phyloP scores from a whole-genome alignment of 2,888 invertebrate genomes.

The Branchipolynoe longqiensis region DNA sequence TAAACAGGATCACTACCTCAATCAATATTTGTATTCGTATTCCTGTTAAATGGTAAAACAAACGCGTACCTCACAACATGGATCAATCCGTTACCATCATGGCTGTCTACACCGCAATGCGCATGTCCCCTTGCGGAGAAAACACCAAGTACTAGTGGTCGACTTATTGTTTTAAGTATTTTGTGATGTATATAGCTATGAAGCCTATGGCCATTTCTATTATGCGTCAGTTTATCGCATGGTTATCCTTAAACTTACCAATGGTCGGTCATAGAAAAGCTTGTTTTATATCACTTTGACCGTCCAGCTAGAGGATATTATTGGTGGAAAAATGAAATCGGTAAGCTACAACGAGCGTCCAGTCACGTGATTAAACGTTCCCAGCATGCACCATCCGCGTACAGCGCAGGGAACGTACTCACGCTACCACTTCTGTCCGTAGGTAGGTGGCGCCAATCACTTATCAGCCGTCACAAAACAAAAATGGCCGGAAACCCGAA shows the following conservation, averaged over 20 bases:
- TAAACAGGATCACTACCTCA: too few relatives aligned
- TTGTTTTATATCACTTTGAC: background rate
- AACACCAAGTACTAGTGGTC: background rate
- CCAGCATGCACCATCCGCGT: slow-evolving; percentile 33
- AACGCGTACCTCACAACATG: too few relatives aligned
- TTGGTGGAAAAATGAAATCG: background rate
- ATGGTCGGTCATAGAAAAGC: slow-evolving; percentile 6
- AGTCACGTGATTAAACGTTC: slow-evolving; percentile 30
- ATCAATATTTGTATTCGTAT: too few relatives aligned
- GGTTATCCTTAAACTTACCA: slow-evolving; percentile 20
- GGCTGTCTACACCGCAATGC: slow-evolving; percentile 3
- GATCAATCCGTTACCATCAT: too few relatives aligned
- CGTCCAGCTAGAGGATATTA: background rate
- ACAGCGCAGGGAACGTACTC: background rate
- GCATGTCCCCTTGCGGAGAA: background rate
- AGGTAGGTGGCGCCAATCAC: too few relatives aligned
- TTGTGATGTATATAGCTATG: background rate
- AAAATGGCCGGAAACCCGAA: slow-evolving; percentile 51
- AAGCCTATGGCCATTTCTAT: background rate
- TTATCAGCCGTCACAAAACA: background rate
- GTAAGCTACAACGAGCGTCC: slow-evolving; percentile 25
- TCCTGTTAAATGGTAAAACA: too few relatives aligned
- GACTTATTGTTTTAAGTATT: background rate
- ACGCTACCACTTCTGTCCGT: background rate
- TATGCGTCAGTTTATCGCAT: background rate